A percentile compares a stretch with the other conserved stretches of the same genome.
These are phyloP conservation scores for Phrynocephalus guinanensis DNA, from an alignment of 2,797 vertebrate genomes.

Conservation along the genomic window DNA sequence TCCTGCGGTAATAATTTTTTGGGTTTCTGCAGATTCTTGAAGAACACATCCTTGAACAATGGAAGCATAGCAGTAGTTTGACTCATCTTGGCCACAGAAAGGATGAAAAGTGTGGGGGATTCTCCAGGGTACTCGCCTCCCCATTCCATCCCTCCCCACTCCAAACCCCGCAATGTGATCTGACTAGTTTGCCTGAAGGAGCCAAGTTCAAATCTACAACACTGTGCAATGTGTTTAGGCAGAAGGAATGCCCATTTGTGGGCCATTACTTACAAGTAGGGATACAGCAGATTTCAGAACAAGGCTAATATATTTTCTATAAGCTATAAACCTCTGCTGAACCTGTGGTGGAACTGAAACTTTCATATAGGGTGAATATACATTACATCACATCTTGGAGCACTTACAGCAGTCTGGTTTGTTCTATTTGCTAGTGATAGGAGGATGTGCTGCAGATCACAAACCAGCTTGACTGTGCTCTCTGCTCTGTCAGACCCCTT, in stretches of 20 bases:
- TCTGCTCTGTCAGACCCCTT: no score
- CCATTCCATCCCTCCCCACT: no score
- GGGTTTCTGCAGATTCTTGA: background rate
- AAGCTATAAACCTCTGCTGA: background rate
- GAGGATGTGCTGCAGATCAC: no score
- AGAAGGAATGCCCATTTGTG: background rate
- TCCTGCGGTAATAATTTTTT: background rate
- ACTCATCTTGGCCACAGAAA: background rate
- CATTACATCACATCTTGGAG: no score
- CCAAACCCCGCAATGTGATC: background rate
- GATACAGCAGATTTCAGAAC: background rate
- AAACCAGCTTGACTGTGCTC: no score
- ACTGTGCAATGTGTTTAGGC: background rate
- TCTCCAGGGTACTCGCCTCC: background rate
- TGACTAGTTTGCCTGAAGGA: background rate
- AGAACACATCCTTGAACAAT: background rate
- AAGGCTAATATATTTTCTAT: background rate
- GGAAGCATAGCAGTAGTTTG: background rate
- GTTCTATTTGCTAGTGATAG: no score
- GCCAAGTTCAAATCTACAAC: background rate
- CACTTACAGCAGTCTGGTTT: no score
- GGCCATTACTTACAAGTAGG: background rate
- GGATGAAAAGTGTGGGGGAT: background rate
- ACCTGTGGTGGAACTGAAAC: background rate
- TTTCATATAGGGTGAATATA: no score